Conservation (phyloP, 2,113 vertebrate species). For the Mustelus asterias region DNA sequence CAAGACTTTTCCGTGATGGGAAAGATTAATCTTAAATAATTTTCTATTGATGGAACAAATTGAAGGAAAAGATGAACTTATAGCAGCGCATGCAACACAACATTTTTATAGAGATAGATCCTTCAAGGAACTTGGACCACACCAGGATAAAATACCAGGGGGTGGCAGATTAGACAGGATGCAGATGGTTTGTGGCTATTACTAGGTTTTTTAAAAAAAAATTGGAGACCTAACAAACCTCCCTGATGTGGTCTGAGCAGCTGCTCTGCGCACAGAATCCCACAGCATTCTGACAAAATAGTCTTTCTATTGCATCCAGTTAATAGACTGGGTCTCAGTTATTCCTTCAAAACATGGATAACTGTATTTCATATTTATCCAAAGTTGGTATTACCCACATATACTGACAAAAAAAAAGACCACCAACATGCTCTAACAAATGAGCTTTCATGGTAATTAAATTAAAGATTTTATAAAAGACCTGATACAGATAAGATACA, state of each 20-base stretch:
- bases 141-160: constrained; percentile 8
- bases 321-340: not conserved
- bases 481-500: not conserved
- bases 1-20: not conserved
- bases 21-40: not conserved
- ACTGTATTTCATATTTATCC: not conserved
- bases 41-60: not conserved
- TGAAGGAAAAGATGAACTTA: not conserved
- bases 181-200: not conserved
- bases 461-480: not conserved
- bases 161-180: not conserved
- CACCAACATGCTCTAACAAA: not conserved
- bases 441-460: not conserved
- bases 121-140: not conserved
- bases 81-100: not conserved
- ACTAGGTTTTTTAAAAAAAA: not conserved
- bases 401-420: not conserved
- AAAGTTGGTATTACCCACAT: not conserved
- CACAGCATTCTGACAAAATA: constrained; percentile 10
- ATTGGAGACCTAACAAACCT: not conserved
- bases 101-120: not conserved
- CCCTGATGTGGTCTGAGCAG: not conserved
- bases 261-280: not conserved
- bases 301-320: not conserved
- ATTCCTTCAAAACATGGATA: not conserved